Percentiles rank a stretch among this genome's conserved stretches.
Conservation (phyloP, 2,113 vertebrate genomes). For the Limnothrissa miodon region DNA sequence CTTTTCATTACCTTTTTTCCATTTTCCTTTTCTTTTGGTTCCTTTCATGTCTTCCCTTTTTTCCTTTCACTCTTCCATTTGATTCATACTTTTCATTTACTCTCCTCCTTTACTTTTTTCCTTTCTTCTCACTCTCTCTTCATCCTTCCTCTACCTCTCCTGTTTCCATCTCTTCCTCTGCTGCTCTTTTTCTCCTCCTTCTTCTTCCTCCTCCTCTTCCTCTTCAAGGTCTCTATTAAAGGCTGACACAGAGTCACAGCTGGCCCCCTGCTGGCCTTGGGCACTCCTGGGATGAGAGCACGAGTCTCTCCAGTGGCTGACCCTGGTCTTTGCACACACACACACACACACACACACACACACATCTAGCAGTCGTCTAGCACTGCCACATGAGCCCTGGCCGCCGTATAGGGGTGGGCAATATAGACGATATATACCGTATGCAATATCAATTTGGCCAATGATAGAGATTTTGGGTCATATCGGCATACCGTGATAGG, state of each 20-base stretch:
- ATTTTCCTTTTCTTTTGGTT: neutral
- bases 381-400: neutral
- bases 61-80: neutral
- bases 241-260: neutral
- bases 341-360: neutral
- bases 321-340: neutral
- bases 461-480: no score
- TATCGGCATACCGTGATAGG: no score
- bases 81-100: neutral
- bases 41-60: neutral
- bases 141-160: neutral
- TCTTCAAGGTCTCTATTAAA: neutral
- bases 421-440: no score
- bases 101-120: neutral
- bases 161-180: neutral
- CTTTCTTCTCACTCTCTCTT: neutral
- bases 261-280: neutral
- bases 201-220: no score
- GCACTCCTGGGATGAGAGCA: constrained; percentile 7
- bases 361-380: neutral
- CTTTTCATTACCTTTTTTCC: neutral
- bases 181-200: neutral
- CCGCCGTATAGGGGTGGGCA: no score
- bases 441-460: no score
- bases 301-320: neutral